Base-by-base conservation (phyloP, 2,797 vertebrate genomes). In the Characodon lateralis region DNA sequence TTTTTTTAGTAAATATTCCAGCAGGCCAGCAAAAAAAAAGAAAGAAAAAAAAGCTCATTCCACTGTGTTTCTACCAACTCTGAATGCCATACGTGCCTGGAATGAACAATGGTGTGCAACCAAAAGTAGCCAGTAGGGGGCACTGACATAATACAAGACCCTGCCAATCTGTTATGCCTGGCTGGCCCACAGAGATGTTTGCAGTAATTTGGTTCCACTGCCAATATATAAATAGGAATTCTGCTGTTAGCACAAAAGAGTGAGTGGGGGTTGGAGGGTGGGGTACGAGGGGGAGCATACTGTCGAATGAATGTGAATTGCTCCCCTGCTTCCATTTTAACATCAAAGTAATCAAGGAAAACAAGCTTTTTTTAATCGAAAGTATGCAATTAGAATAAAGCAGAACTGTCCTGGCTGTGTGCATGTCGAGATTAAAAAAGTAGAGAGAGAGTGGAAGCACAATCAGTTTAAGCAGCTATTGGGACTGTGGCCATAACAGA, bases 291-390 rank as follows among this genome's bases (percentile, higher is more conserved):
- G 28, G 50, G 53, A 77, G 91, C 90, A 94, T 90, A 91, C 89
- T 86, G 90, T 87, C 83, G 91, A 95, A 94, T 93, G 93, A 95
- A 95, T 96, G 93, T 88, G 93, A 95, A 95, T 95, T 92, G 94
- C 93, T 94, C 94, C 93, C 92, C 87, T 92, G 94, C 92, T 95
- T 91, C 94, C 91, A 93, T 95, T 95, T 95, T 89, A 91, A 95
- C 94, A 96, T 96, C 95, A 96, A 95, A 96, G 94, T 96, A 95
- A 96, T 96, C 95, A 96, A 95, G 94, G 93, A 96, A 95, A 95
- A 95, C 95, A 96, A 95, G 94, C 93, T 95, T 95, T 95, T 95
- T 96, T 95, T 94, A 95, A 96, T 95, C 93, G 93, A 93, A 95
- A 95, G 93, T 94, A 94, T 94, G 94, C 94, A 96, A 95, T 95